Percentiles rank a stretch among this genome's conserved stretches.
These are phyloP conservation scores for Theretra japonica DNA, from an alignment of 2,888 invertebrate species.

Conservation along the genomic window DNA sequence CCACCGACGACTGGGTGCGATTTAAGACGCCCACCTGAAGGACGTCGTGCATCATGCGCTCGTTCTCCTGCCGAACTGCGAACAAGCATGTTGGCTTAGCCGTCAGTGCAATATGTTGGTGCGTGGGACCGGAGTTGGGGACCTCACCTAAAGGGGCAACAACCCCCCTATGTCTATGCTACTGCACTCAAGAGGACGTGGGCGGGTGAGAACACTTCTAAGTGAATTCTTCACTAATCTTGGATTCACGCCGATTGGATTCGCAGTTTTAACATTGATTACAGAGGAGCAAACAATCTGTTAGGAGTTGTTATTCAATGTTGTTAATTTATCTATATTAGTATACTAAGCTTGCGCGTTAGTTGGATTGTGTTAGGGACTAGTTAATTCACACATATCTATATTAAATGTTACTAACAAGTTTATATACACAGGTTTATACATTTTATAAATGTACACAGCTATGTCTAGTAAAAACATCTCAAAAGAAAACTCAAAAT, in stretches of 20 bases:
- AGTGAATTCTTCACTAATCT: constrained; percentile 8
- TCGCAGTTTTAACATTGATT: not conserved
- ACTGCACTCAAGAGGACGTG: not conserved
- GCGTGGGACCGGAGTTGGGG: constrained; percentile 45
- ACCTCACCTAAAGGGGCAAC: constrained; percentile 7
- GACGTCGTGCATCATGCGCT: constrained; percentile 92
- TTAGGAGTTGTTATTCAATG: not conserved
- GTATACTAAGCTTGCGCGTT: constrained; percentile 12
- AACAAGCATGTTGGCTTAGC: constrained; percentile 76
- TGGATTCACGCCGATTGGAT: not conserved
- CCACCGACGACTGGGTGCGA: constrained; percentile 84
- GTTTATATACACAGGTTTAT: not conserved
- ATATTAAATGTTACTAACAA: not conserved
- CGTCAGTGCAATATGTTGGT: constrained; percentile 47
- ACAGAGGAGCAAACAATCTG: not conserved
- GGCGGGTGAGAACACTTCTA: constrained; percentile 17
- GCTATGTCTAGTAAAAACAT: no score
- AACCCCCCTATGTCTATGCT: constrained; percentile 5
- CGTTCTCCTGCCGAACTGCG: constrained; percentile 95
- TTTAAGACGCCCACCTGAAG: constrained; percentile 86
- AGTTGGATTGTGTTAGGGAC: constrained; percentile 1
- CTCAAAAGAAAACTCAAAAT: no score
- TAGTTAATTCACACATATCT: not conserved
- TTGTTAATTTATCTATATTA: constrained; percentile 7
- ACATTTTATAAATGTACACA: no score